Conservation (phyloP, 1,140 invertebrate genomes). For the Platyscapa corneri region DNA sequence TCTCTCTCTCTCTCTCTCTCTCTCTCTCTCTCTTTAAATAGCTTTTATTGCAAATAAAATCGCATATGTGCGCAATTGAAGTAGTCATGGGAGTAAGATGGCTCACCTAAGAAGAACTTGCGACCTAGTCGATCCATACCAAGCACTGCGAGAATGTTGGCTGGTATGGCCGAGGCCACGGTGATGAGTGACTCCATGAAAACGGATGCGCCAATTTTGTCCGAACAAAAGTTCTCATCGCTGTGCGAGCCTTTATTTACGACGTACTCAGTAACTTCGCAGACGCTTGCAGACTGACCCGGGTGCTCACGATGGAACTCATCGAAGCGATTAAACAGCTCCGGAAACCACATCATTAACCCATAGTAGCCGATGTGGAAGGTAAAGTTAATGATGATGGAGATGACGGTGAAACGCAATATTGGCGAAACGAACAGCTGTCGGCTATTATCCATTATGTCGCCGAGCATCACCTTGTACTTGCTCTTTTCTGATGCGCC, state of each 20-base stretch:
- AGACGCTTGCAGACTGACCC: slow-evolving; percentile 80
- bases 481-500: slow-evolving; percentile 65
- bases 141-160: slow-evolving; percentile 86
- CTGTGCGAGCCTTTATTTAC: slow-evolving; percentile 79
- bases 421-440: slow-evolving; percentile 86
- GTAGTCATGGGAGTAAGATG: not conserved
- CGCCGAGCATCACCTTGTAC: slow-evolving; percentile 81
- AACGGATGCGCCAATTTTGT: slow-evolving; percentile 83
- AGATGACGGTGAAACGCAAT: slow-evolving; percentile 86
- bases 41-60: too few species aligned
- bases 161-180: slow-evolving; percentile 87
- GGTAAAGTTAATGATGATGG: slow-evolving; percentile 90
- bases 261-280: slow-evolving; percentile 84
- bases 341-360: slow-evolving; percentile 94
- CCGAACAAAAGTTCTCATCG: slow-evolving; percentile 77
- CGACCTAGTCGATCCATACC: slow-evolving; percentile 87
- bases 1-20: too few species aligned
- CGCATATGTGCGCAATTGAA: too few species aligned
- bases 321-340: slow-evolving; percentile 90
- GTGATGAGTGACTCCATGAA: slow-evolving; percentile 91
- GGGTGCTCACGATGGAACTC: slow-evolving; percentile 79
- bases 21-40: too few species aligned
- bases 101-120: slow-evolving; percentile 88
- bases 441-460: slow-evolving; percentile 87
- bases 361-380: slow-evolving; percentile 93